Base-by-base conservation (phyloP, 2,888 invertebrate genomes). In the Pinctada fucata region DNA sequence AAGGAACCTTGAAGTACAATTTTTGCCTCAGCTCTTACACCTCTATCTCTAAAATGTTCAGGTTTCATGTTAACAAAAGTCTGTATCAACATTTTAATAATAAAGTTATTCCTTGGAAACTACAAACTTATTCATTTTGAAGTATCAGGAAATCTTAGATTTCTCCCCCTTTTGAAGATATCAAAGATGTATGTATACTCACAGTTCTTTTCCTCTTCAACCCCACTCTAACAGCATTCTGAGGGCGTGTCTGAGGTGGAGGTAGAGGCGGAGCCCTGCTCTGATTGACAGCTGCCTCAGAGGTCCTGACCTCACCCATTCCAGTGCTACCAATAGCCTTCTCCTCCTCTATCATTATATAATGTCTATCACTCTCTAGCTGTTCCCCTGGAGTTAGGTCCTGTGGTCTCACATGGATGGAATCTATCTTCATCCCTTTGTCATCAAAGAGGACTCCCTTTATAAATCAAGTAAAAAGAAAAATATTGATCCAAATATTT, bases 321-420 rank as follows among this genome's bases (percentile, higher is more conserved):
- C 8, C 31, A 82, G 73, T 5, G 80, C 83, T 64, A 79, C 75
- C 80, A 47, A 13, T 52, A 66, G 47, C 49, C 69, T 81, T 84
- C 47, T 83, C 64, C 31, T 86, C 86, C 76, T 89, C 88, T 4
- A 89, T 84, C 13, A 83, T 79, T 65, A 89, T 88, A 64, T 83
- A 84, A 74, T 88, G 86, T 72, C 87, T 82, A 78, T 88, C 89
- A 86, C 86, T 88, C 81, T 89, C 89, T 4, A 89, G 74, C 74
- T 89, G 88, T 72, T 88, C 88, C 10, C 88, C 89, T 45, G 79
- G 69, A 10, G 72, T 67, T 8, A 89, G 81, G 58, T 85, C 84
- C 48, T 82, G 82, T 68, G 84, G 67, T 76, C 80, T 85, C 49
- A 88, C 75, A 67, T 86, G 83, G 10, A 89, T 76, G 13, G 83